phyloP scores from a whole-genome alignment of 2,888 invertebrate species.

The Mylabris sibirica region DNA sequence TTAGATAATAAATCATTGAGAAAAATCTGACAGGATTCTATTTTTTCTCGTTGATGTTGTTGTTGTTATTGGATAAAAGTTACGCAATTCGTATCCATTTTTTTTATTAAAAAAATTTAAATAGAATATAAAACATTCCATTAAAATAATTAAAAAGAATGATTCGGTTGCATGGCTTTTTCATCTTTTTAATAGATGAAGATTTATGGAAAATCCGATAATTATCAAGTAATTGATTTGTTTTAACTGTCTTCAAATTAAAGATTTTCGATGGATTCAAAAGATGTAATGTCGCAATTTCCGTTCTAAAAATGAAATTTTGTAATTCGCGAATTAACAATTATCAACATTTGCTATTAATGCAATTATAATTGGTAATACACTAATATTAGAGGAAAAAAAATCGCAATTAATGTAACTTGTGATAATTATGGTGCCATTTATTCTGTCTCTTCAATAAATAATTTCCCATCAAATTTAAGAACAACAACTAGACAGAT shows the following conservation, averaged over 20 bases:
- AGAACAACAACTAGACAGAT: slow-evolving; percentile 1
- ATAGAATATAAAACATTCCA: too few relatives aligned
- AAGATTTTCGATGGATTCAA: background rate
- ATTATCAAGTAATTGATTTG: background rate
- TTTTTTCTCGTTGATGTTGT: background rate
- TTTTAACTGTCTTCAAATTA: background rate
- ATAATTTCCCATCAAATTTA: background rate
- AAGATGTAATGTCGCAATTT: slow-evolving; percentile 20
- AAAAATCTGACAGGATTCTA: background rate
- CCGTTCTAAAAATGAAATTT: slow-evolving; percentile 25
- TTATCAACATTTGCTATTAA: background rate
- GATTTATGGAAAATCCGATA: background rate
- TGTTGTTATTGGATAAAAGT: background rate
- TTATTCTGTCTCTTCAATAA: background rate
- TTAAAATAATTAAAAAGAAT: too few relatives aligned
- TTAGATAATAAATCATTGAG: background rate
- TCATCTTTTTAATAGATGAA: background rate
- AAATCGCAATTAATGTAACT: background rate
- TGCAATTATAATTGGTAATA: background rate
- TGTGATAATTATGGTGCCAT: background rate
- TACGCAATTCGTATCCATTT: background rate
- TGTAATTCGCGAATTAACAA: slow-evolving; percentile 18
- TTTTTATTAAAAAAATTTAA: too few relatives aligned
- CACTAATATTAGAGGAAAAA: background rate
- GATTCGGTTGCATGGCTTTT: too few relatives aligned